Percentiles rank a stretch among this genome's conserved stretches.
These are phyloP conservation scores for Hylomyscus alleni DNA, from an alignment of 2,797 vertebrate species.

Conservation along the genomic window DNA sequence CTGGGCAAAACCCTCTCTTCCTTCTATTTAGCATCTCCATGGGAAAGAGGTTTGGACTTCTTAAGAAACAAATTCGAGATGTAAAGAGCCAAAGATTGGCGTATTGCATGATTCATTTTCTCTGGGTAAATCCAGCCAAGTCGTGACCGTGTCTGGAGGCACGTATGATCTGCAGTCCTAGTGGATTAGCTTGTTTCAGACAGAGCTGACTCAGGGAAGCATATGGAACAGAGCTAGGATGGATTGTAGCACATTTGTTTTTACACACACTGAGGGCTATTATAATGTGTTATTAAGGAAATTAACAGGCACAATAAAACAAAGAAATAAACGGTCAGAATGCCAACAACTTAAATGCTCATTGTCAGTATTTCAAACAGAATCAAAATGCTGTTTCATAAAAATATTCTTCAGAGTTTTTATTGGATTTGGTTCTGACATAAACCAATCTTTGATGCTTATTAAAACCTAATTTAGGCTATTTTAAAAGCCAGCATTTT, in stretches of 20 bases:
- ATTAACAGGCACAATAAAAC: conserved; percentile 80
- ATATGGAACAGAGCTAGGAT: background rate
- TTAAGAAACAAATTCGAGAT: conserved; percentile 58
- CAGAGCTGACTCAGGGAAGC: conserved; percentile 73
- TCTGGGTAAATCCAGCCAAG: conserved; percentile 75
- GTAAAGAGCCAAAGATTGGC: conserved; percentile 69
- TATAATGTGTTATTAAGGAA: conserved; percentile 78
- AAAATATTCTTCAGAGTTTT: conserved; percentile 74
- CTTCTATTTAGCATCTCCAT: background rate
- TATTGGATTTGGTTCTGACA: conserved; percentile 70
- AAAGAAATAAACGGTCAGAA: conserved; percentile 76
- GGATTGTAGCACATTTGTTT: conserved; percentile 70
- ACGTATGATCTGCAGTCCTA: background rate
- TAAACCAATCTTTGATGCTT: conserved; percentile 78
- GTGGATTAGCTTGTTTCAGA: conserved; percentile 71
- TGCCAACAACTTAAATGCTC: conserved; percentile 70
- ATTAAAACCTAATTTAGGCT: conserved; percentile 79
- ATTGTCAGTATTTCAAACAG: conserved; percentile 43
- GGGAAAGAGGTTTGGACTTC: conserved; percentile 38
- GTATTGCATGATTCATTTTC: conserved; percentile 79
- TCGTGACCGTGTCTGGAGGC: conserved; percentile 71
- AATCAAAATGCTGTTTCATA: conserved; percentile 69
- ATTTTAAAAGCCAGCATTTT: conserved; percentile 44
- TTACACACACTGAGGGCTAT: conserved; percentile 67
- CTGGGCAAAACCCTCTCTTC: background rate